phyloP scores from a whole-genome alignment of 2,113 vertebrate species.

The Forbesichthys papilliferus region DNA sequence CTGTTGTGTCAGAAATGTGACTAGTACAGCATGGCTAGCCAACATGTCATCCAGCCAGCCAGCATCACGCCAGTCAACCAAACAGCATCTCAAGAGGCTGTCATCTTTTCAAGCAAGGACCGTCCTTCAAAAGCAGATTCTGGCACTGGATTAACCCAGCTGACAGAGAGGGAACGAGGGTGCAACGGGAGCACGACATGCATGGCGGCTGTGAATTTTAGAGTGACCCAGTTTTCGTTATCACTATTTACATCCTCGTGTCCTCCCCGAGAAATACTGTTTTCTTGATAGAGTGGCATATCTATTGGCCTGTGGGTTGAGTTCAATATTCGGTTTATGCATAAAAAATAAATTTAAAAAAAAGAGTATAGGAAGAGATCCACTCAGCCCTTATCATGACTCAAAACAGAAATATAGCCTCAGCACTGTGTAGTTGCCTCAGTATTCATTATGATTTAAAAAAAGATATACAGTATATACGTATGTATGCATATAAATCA shows the following conservation, averaged over 20 bases:
- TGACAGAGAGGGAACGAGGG: conserved; percentile 33
- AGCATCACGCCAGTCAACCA: conserved; percentile 17
- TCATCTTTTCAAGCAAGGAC: conserved; percentile 25
- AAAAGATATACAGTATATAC: no score
- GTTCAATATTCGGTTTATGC: no score
- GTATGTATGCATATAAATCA: no score
- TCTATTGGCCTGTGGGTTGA: no score
- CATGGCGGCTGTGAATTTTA: conserved; percentile 15
- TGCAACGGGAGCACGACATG: conserved; percentile 13
- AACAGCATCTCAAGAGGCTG: conserved; percentile 37
- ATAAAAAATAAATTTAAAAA: no score
- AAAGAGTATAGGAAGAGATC: no score
- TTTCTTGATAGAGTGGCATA: conserved; percentile 16
- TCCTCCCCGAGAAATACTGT: conserved; percentile 21
- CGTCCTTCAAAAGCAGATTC: conserved; percentile 49
- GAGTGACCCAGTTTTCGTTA: conserved; percentile 28
- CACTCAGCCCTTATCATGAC: background rate
- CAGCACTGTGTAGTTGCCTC: conserved; percentile 1
- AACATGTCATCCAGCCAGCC: conserved; percentile 52
- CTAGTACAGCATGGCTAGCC: conserved; percentile 48
- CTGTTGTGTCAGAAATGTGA: conserved; percentile 52
- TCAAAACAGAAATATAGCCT: conserved; percentile 2
- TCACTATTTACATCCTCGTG: conserved; percentile 23
- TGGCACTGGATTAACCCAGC: conserved; percentile 40
- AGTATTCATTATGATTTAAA: background rate